phyloP scores from a whole-genome alignment of 2,888 invertebrate genomes.

The Trimorus sp. region DNA sequence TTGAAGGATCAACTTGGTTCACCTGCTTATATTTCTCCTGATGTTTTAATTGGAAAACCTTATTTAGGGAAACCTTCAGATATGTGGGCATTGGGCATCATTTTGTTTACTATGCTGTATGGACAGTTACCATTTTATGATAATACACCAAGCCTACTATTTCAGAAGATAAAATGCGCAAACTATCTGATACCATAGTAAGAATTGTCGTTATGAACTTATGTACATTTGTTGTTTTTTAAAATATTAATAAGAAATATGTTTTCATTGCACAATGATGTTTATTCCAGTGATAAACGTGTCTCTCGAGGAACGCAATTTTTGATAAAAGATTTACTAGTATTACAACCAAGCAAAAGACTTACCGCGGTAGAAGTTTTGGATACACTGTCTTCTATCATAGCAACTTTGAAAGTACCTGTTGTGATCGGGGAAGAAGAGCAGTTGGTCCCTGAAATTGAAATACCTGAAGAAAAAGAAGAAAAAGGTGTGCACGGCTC shows the following conservation, averaged over 20 bases:
- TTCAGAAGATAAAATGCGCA: slow-evolving; percentile 88
- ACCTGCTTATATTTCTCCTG: slow-evolving; percentile 91
- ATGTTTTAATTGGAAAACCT: slow-evolving; percentile 89
- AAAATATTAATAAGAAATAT: too few species aligned
- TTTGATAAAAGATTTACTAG: slow-evolving; percentile 86
- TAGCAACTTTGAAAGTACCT: slow-evolving; percentile 83
- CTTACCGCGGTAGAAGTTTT: slow-evolving; percentile 87
- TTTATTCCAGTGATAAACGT: slow-evolving; percentile 81
- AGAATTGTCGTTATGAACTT: slow-evolving; percentile 62
- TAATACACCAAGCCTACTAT: slow-evolving; percentile 87
- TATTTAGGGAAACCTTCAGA: slow-evolving; percentile 91
- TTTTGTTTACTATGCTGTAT: slow-evolving; percentile 90
- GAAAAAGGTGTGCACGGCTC: slow-evolving; percentile 36
- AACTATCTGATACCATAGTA: slow-evolving; percentile 89
- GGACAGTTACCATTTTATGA: slow-evolving; percentile 93
- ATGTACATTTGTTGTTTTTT: background rate
- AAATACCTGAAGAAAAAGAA: slow-evolving; percentile 53
- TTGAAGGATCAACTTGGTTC: slow-evolving; percentile 90
- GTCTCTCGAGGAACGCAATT: slow-evolving; percentile 86
- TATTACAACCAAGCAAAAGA: slow-evolving; percentile 86
- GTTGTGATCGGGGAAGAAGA: slow-evolving; percentile 82
- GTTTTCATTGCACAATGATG: too few species aligned
- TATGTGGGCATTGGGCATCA: slow-evolving; percentile 92
- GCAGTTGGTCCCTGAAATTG: slow-evolving; percentile 84
- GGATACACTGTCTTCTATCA: slow-evolving; percentile 84